Evolutionary conservation across 2,888 invertebrate genomes (phyloP).

Genomic region (Latheticus oryzae): DNA sequence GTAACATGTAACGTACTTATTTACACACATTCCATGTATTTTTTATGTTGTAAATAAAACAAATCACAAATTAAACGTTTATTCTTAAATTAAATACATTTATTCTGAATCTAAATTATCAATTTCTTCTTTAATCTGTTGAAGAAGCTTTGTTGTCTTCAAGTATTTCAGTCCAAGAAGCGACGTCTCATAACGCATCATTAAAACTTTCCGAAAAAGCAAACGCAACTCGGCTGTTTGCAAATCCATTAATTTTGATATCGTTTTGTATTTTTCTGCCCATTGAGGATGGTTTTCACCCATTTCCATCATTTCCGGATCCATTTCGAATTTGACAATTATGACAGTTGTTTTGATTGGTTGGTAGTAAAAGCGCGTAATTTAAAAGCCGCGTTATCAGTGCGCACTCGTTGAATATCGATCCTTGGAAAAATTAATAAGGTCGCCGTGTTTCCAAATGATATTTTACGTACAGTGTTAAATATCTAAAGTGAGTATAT

Average conservation of each 20-base stretch:
- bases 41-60: constrained; percentile 37
- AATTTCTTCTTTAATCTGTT: neutral
- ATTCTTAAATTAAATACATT: neutral
- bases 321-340: no score
- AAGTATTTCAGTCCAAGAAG: constrained; percentile 10
- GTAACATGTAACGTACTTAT: constrained; percentile 37
- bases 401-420: constrained; percentile 30
- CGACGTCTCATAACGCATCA: constrained; percentile 22
- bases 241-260: neutral
- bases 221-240: constrained; percentile 11
- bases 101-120: neutral
- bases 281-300: constrained; percentile 19
- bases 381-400: constrained; percentile 16
- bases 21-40: constrained; percentile 35
- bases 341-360: neutral
- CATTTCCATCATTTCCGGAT: constrained; percentile 12
- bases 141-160: constrained; percentile 13
- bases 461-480: constrained; percentile 3
- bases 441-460: constrained; percentile 39
- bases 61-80: constrained; percentile 17
- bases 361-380: constrained; percentile 2
- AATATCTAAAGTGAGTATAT: constrained; percentile 27
- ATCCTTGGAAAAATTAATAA: constrained; percentile 34
- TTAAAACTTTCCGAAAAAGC: constrained; percentile 6
- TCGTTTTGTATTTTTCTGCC: constrained; percentile 12